Conservation (phyloP, 2,797 vertebrate species). For the Melopsittacus undulatus region DNA sequence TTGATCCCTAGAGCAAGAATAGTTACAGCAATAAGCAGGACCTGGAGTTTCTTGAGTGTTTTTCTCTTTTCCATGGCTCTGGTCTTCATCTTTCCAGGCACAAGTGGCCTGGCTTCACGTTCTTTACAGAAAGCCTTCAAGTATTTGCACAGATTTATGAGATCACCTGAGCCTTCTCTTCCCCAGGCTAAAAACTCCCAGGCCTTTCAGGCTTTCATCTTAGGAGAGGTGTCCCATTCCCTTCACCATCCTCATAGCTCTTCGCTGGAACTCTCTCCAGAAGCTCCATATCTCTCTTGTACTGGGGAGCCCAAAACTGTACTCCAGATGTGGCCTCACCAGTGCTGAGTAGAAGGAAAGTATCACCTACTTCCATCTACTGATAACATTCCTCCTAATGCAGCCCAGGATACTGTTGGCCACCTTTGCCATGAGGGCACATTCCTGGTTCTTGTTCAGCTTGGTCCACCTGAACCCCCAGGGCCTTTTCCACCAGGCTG, state of each 20-base stretch:
- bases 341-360: background rate
- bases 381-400: background rate
- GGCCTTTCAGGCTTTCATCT: background rate
- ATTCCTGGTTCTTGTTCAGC: background rate
- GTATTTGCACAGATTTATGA: background rate
- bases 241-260: fast-evolving
- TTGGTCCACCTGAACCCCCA: background rate
- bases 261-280: background rate
- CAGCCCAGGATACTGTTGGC: background rate
- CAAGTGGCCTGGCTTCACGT: background rate
- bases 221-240: too few relatives aligned
- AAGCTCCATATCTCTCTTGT: background rate
- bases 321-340: background rate
- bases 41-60: background rate
- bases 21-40: background rate
- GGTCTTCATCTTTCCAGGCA: background rate
- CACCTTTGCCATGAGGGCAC: fast-evolving
- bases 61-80: background rate
- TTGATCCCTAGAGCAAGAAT: background rate
- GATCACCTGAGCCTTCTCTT: background rate
- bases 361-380: background rate
- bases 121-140: background rate
- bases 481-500: background rate
- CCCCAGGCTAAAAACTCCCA: background rate
- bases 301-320: background rate